Evolutionary conservation across 1,140 invertebrate genomes (phyloP).

Genomic region (Macrobrachium rosenbergii): DNA sequence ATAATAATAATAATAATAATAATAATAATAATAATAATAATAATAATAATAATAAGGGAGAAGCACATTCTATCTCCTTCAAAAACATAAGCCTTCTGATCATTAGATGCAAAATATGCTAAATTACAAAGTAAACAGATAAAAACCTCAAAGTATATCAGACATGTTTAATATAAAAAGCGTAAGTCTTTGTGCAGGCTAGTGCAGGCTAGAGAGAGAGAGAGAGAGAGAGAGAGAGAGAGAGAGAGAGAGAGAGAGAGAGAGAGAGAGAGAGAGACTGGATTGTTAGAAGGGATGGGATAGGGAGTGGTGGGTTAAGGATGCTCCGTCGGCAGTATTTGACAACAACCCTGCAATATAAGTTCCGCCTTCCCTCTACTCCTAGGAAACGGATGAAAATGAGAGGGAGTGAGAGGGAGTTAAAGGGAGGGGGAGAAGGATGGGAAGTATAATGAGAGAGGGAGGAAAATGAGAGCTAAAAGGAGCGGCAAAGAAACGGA

Average conservation of each 20-base stretch:
- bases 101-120: too few relatives aligned
- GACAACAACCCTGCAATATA: too few relatives aligned
- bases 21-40: too few relatives aligned
- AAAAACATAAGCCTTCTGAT: too few relatives aligned
- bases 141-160: too few relatives aligned
- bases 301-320: neutral
- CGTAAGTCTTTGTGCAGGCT: too few relatives aligned
- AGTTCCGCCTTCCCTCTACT: neutral
- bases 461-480: neutral
- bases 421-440: neutral
- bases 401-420: neutral
- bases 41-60: too few relatives aligned
- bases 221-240: conserved; percentile 23
- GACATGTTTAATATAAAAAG: too few relatives aligned
- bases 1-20: too few relatives aligned
- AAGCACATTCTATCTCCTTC: too few relatives aligned
- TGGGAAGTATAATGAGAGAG: neutral
- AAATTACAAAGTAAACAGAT: too few relatives aligned
- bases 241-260: conserved; percentile 31
- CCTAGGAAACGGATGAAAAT: neutral
- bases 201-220: neutral
- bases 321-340: neutral
- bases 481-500: neutral
- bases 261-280: neutral
- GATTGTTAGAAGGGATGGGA: neutral